Evolutionary conservation across 2,888 invertebrate species (phyloP).

Genomic region (Yponomeuta plumbellus): DNA sequence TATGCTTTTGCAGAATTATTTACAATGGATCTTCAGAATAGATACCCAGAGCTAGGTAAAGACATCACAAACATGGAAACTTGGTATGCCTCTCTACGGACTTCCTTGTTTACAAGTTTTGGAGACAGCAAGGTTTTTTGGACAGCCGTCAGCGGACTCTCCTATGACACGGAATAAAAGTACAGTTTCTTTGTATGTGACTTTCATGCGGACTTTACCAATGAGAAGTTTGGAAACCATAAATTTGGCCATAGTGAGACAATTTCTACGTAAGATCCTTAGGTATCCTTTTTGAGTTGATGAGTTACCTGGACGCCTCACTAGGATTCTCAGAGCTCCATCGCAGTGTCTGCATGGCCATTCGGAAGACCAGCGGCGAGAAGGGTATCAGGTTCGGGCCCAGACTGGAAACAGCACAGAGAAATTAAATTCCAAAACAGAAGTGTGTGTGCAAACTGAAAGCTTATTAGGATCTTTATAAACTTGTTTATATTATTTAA

Average conservation of each 20-base stretch:
- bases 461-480: too few relatives aligned
- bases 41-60: background rate
- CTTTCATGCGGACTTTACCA: too few relatives aligned
- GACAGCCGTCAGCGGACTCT: background rate
- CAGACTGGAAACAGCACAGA: constrained; percentile 40
- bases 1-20: too few relatives aligned
- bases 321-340: constrained; percentile 53
- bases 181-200: too few relatives aligned
- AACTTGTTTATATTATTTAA: too few relatives aligned
- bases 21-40: too few relatives aligned
- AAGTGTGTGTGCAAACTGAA: too few relatives aligned
- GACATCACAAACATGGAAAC: background rate
- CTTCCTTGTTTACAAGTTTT: background rate
- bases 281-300: too few relatives aligned
- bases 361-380: constrained; percentile 54
- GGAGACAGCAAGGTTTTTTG: background rate
- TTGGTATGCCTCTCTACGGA: too few relatives aligned
- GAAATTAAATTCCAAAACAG: background rate
- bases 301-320: constrained; percentile 43
- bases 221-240: too few relatives aligned
- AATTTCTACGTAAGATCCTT: background rate
- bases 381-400: constrained; percentile 59
- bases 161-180: background rate
- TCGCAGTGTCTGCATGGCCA: constrained; percentile 56
- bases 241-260: background rate